Conservation (phyloP, 2,888 invertebrate species). For the Oscheius myriophilus region DNA sequence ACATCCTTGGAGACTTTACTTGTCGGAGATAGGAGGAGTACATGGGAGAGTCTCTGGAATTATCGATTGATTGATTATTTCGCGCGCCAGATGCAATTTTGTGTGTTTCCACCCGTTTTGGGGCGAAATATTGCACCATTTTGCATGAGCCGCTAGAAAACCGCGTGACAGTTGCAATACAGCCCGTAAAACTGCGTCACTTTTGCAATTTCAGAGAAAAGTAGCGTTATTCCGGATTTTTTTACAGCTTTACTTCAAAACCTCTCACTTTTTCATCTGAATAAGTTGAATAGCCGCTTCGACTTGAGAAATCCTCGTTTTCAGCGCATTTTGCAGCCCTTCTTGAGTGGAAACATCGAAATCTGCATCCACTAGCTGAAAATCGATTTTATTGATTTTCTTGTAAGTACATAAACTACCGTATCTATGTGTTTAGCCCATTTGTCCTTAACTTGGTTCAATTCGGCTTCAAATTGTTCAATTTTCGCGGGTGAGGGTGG, state of each 20-base stretch:
- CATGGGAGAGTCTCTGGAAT: constrained; percentile 19
- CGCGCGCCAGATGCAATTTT: neutral
- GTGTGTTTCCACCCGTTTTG: too few relatives aligned
- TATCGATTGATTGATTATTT: constrained; percentile 7
- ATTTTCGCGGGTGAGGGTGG: neutral
- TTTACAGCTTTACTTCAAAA: neutral
- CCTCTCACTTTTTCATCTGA: constrained; percentile 17
- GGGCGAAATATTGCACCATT: too few relatives aligned
- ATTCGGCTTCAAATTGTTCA: neutral
- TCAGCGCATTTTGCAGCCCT: neutral
- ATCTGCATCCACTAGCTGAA: constrained; percentile 14
- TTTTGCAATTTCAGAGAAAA: too few relatives aligned
- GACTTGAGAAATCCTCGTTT: constrained; percentile 13
- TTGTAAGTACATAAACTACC: neutral
- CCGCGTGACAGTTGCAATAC: too few relatives aligned
- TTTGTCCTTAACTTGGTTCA: neutral
- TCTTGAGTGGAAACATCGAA: constrained; percentile 12
- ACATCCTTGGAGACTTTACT: neutral
- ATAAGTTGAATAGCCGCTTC: constrained; percentile 7
- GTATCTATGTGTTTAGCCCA: constrained; percentile 7
- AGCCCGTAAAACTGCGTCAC: too few relatives aligned
- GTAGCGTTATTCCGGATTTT: too few relatives aligned
- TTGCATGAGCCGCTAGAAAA: too few relatives aligned
- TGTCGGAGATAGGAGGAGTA: constrained; percentile 5
- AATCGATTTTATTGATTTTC: neutral